These are phyloP conservation scores for Hydra vulgaris DNA, from an alignment of 30 jellyfish, hydroid and myxozoan species.

Conservation along the genomic window DNA sequence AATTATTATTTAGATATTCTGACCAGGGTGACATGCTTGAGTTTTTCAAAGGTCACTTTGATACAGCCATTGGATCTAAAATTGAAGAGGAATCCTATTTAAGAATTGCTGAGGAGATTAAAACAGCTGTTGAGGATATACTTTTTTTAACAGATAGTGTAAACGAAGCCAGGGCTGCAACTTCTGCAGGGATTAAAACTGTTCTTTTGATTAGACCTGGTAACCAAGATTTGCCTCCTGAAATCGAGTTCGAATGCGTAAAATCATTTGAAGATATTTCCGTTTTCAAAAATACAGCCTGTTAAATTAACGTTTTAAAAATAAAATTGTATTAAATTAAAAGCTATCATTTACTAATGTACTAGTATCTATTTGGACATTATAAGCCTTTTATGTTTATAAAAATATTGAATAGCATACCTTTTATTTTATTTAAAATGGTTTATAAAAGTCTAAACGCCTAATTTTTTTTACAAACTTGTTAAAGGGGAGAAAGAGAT, in stretches of 20 bases:
- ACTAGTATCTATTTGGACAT: no score
- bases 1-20: constrained; percentile 19
- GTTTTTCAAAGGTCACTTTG: constrained; percentile 17
- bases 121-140: not conserved
- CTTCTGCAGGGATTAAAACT: not conserved
- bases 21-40: constrained; percentile 13
- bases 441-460: no score
- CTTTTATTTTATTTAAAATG: no score
- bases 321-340: no score
- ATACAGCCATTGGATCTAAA: constrained; percentile 12
- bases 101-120: constrained; percentile 18
- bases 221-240: not conserved
- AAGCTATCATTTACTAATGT: no score
- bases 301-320: no score
- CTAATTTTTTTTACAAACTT: no score
- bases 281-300: not conserved
- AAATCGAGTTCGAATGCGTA: not conserved
- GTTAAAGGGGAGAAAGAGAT: no score
- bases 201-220: not conserved
- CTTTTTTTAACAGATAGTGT: constrained; percentile 17
- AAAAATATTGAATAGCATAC: no score
- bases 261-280: not conserved
- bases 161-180: constrained; percentile 26
- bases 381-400: no score
- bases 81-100: not conserved